Base-by-base conservation (phyloP, 1,140 invertebrate genomes). In the Listronotus bonariensis region DNA sequence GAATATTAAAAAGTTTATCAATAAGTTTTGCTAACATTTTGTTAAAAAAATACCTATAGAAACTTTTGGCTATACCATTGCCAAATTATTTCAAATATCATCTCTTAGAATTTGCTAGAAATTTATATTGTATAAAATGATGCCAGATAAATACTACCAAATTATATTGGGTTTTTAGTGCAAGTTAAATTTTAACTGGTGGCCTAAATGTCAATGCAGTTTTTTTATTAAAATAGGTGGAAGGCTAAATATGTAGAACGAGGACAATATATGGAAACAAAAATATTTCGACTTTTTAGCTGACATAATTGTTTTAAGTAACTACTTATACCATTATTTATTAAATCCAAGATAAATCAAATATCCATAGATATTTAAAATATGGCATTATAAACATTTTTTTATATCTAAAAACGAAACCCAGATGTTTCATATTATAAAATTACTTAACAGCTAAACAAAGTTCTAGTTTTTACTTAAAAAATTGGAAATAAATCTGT, bases 1-100 rank as follows among this genome's bases (percentile, higher is more conserved):
- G 45, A 62, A 62, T 36, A 46, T 58, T 32, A 62, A 20, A 34
- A 48, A 48, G 42, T 58, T 58, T 46, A 48, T 61, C 45, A n/a
- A 14, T 43, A 15, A n/a, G 48, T 55, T 40, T 43, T 41, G 18
- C 34, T 41, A 36, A 36, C 9, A 34, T 41, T 58, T 17, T 36
- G 41, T 43, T 43, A 43, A 42, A 32, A 18, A 14, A 18, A 17
- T 18, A 31, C 31, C 51, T 20, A 36, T 18, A 61, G 11, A 34
- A 46, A 41, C 18, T 61, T 61, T 61, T 51, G 32, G 56, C 40
- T 45, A 31, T 41, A 14, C 14, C 11, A 58, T 58, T 58, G 45
- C 45, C 42, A 58, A 58, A 58, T 48, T 38, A 58, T 36, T 36
- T 48, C n/a, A 36, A 18, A 48, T 48, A 46, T 36, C 56, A 51